A percentile compares a stretch with the other conserved stretches of the same genome.
phyloP scores from a whole-genome alignment of 2,888 invertebrate species.

The Eupithecia vulgata region DNA sequence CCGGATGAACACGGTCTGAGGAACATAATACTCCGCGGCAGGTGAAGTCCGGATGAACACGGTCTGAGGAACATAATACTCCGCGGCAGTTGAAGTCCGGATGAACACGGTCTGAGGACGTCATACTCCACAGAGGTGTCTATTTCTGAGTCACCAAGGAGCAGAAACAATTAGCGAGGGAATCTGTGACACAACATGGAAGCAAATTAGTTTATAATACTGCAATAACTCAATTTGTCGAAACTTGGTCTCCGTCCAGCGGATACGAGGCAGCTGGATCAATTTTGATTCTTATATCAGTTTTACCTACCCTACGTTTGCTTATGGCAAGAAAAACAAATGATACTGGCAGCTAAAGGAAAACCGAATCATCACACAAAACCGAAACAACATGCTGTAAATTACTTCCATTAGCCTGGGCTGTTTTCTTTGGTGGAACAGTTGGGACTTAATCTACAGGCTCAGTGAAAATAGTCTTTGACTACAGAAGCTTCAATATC shows the following conservation, averaged over 20 bases:
- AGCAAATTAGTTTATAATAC: background rate
- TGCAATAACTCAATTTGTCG: slow-evolving; percentile 8
- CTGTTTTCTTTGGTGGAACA: no score
- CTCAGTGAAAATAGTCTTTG: no score
- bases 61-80: no score
- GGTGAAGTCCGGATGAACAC: no score
- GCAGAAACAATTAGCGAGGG: background rate
- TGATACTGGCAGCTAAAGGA: background rate
- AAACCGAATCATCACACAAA: background rate
- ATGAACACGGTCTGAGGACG: background rate
- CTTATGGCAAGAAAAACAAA: background rate
- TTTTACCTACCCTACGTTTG: background rate
- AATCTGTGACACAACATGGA: slow-evolving; percentile 1
- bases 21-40: no score
- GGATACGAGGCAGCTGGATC: background rate
- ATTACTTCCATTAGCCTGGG: no score
- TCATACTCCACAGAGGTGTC: background rate
- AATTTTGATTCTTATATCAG: background rate
- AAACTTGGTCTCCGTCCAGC: background rate
- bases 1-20: no score
- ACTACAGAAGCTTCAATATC: no score
- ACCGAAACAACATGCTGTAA: no score
- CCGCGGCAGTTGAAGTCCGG: no score
- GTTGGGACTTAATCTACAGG: no score
- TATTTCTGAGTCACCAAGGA: background rate